Conservation (phyloP, 2,888 invertebrate species). For the Bembecia ichneumoniformis region DNA sequence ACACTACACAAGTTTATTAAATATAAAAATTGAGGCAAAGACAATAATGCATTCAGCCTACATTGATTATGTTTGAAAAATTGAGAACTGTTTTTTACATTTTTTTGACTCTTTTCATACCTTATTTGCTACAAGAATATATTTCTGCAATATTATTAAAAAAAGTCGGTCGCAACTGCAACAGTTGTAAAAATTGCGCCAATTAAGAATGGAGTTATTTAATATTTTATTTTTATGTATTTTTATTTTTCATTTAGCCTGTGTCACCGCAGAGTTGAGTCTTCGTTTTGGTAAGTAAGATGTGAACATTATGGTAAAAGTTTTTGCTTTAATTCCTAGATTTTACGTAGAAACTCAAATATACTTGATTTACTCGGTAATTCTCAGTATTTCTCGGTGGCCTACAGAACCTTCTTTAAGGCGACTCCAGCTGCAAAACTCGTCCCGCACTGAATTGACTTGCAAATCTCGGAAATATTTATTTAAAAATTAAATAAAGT, state of each 20-base stretch:
- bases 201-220: conserved; percentile 24
- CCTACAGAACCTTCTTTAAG: too few relatives aligned
- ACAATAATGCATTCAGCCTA: background rate
- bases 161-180: conserved; percentile 38
- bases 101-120: conserved; percentile 47
- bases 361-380: too few relatives aligned
- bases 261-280: conserved; percentile 46
- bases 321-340: too few relatives aligned
- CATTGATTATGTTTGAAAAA: conserved; percentile 46
- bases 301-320: too few relatives aligned
- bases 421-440: too few relatives aligned
- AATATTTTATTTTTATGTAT: conserved; percentile 28
- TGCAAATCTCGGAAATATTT: too few relatives aligned
- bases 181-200: conserved; percentile 29
- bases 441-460: too few relatives aligned
- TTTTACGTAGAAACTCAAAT: too few relatives aligned
- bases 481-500: too few relatives aligned
- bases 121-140: conserved; percentile 57
- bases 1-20: background rate
- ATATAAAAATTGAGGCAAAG: background rate
- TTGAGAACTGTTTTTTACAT: conserved; percentile 54
- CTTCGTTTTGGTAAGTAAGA: conserved; percentile 48
- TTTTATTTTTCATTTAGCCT: conserved; percentile 36
- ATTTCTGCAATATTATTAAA: conserved; percentile 51
- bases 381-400: too few relatives aligned